Percentiles rank a stretch among this genome's conserved stretches.
These are phyloP conservation scores for Gallinago paraguaiae DNA, from an alignment of 2,113 vertebrate species.

Conservation along the genomic window DNA sequence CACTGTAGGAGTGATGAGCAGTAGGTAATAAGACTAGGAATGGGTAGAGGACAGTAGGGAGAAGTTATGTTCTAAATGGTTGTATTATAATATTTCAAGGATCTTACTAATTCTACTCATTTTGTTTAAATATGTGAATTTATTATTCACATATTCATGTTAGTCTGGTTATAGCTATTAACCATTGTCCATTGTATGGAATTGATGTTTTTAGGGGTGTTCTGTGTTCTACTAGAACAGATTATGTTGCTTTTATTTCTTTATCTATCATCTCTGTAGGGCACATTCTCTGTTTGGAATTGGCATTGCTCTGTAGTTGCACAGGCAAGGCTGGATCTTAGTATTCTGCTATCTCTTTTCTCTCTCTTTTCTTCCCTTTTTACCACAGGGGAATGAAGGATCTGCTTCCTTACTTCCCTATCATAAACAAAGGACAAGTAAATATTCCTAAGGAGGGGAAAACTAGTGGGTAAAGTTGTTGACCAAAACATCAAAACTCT, in stretches of 20 bases:
- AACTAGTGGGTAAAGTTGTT: not conserved
- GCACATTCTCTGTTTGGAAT: not conserved
- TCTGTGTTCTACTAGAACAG: not conserved
- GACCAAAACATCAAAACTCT: accelerated
- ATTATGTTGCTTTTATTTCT: not conserved
- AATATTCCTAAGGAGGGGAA: not conserved
- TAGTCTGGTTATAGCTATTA: not conserved
- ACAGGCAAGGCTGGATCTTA: not conserved
- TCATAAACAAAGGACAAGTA: not conserved
- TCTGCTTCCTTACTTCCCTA: not conserved
- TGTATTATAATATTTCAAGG: not conserved
- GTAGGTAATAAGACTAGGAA: not conserved
- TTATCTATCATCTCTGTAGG: not conserved
- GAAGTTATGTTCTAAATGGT: not conserved
- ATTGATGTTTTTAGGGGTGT: not conserved
- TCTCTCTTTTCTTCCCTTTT: not conserved
- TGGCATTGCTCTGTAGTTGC: not conserved
- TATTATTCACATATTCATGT: not conserved
- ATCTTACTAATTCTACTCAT: not conserved
- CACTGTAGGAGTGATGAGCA: not conserved
- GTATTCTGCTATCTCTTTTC: not conserved
- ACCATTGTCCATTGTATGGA: accelerated
- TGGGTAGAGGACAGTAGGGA: not conserved
- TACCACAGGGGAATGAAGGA: not conserved
- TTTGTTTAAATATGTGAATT: not conserved